phyloP scores from a whole-genome alignment of 2,888 invertebrate species.

The Thereva unica region DNA sequence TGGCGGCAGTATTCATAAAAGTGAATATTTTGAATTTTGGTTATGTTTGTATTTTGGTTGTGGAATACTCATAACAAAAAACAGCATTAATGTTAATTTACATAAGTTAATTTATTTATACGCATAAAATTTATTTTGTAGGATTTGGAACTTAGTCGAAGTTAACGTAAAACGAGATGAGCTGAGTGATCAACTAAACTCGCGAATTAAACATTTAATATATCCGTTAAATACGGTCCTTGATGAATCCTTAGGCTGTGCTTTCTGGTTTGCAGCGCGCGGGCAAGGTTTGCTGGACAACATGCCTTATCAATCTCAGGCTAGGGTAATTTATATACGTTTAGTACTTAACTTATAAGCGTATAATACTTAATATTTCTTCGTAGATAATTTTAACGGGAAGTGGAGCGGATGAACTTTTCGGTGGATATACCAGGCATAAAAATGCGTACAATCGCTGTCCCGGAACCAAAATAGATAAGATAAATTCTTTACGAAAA shows the following conservation, averaged over 20 bases:
- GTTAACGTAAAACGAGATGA: constrained; percentile 73
- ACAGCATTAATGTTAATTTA: too few relatives aligned
- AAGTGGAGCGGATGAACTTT: constrained; percentile 96
- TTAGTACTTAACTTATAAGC: not conserved
- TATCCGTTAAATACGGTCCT: constrained; percentile 85
- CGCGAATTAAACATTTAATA: constrained; percentile 74
- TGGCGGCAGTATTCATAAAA: too few relatives aligned
- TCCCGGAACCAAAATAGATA: constrained; percentile 59
- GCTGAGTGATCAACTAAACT: constrained; percentile 63
- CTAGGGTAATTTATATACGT: constrained; percentile 21
- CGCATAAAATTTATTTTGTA: constrained; percentile 44
- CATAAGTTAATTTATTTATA: too few relatives aligned
- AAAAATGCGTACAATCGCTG: constrained; percentile 69
- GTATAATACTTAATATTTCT: constrained; percentile 21
- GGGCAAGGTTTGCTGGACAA: constrained; percentile 62
- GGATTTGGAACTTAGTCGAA: constrained; percentile 84
- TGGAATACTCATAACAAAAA: too few relatives aligned
- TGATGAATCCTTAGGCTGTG: constrained; percentile 95
- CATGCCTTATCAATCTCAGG: constrained; percentile 6
- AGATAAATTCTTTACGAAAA: constrained; percentile 61
- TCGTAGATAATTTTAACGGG: constrained; percentile 78
- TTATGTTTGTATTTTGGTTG: too few relatives aligned
- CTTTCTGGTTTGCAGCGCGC: constrained; percentile 94
- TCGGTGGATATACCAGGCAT: constrained; percentile 93
- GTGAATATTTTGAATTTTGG: too few relatives aligned